phyloP scores from a whole-genome alignment of 1,140 invertebrate genomes.

The Brachionus paranguensis region DNA sequence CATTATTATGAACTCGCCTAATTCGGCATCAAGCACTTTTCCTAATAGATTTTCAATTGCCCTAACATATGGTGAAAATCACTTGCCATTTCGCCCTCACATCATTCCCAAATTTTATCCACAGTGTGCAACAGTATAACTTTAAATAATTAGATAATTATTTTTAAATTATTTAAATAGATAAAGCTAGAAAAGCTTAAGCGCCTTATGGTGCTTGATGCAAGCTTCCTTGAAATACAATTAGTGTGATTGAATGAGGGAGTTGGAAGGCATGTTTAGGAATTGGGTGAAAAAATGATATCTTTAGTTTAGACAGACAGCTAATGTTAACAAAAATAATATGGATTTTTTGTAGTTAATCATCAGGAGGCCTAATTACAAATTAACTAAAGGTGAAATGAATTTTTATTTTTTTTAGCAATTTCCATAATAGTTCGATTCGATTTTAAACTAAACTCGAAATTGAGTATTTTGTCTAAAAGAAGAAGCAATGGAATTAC shows the following conservation, averaged over 20 bases:
- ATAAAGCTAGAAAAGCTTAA: background rate
- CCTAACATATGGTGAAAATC: background rate
- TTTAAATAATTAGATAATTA: background rate
- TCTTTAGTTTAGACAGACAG: background rate
- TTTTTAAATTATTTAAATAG: background rate
- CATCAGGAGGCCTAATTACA: background rate
- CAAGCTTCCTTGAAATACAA: background rate
- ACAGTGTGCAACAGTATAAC: background rate
- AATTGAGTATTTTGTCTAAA: background rate
- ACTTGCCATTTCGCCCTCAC: background rate
- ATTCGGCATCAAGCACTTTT: background rate
- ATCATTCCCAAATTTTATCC: background rate
- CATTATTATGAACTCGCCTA: background rate
- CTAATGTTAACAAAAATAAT: background rate
- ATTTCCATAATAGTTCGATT: background rate
- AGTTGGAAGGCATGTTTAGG: background rate
- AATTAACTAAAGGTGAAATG: background rate
- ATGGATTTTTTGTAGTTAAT: background rate
- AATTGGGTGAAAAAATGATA: background rate
- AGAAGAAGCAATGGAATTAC: background rate
- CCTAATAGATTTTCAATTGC: background rate
- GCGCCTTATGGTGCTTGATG: background rate
- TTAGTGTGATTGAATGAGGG: background rate
- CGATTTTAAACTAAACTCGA: background rate
- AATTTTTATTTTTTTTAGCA: background rate